Percentiles rank a stretch among this genome's conserved stretches.
Conservation (phyloP, 2,113 vertebrate species). For the Festucalex cinctus region DNA sequence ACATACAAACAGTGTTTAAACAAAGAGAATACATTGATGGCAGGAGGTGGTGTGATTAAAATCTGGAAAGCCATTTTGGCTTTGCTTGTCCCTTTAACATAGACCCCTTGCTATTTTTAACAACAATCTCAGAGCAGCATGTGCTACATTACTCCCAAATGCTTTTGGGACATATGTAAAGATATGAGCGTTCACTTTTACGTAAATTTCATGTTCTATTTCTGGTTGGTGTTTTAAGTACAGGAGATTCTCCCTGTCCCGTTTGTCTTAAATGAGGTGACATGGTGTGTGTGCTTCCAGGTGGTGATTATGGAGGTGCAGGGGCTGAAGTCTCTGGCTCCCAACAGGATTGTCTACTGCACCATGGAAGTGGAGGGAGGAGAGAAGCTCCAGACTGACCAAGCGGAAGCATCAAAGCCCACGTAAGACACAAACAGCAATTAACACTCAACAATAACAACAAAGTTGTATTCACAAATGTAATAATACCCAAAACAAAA, state of each 20-base stretch:
- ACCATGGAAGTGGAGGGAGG: constrained; percentile 99
- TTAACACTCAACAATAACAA: background rate
- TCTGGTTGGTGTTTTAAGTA: too few relatives aligned
- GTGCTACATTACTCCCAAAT: too few relatives aligned
- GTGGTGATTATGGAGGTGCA: constrained; percentile 99
- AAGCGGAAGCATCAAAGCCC: constrained; percentile 97
- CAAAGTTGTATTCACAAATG: too few relatives aligned
- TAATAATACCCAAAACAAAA: too few relatives aligned
- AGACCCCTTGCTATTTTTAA: constrained; percentile 17
- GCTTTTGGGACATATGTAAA: too few relatives aligned
- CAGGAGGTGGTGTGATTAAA: constrained; percentile 7
- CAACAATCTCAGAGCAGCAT: constrained; percentile 12
- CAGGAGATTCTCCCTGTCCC: background rate
- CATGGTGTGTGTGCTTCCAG: constrained; percentile 63
- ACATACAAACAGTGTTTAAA: background rate
- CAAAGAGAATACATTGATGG: constrained; percentile 14
- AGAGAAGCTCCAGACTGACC: constrained; percentile 96
- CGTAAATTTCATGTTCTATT: too few relatives aligned
- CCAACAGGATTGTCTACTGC: constrained; percentile 98
- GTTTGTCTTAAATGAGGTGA: constrained; percentile 1
- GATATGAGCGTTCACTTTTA: too few relatives aligned
- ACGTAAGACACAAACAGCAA: constrained; percentile 82
- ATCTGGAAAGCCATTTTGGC: constrained; percentile 22
- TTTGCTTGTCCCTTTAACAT: constrained; percentile 17
- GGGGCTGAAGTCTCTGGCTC: constrained; percentile 95